Base-by-base conservation (phyloP, 2,888 invertebrate species). In the Laspeyria flexula region DNA sequence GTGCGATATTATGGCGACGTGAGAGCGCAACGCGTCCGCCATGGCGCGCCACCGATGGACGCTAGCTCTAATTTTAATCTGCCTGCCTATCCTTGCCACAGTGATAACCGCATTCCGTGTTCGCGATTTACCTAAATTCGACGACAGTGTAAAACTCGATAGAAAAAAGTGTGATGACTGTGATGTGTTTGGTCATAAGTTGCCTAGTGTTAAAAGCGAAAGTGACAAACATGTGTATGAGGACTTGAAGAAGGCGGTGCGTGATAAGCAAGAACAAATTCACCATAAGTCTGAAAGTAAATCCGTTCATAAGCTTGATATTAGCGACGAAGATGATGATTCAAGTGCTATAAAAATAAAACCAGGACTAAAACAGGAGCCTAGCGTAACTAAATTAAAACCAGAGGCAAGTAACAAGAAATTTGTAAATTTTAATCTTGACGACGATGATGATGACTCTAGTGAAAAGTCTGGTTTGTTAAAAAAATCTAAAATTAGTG, bases 81-180 rank as follows among this genome's bases (percentile, higher is more conserved):
- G 81, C 77, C 73, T 90, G 63, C 81, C 89, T 67, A 83, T 92
- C 81, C 85, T 92, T 79, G 89, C 86, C 63, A 86, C 91, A 85
- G 90, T 91, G 84, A 89, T 90, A 84, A 90, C 87, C 79, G 92
- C 92, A 84, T 93, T 93, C 85, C 92, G 93, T 71, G 80, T 93
- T 63, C 91, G 92, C 64, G 90, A 91, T 77, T 77, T 88, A 73
- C 88, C 88, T 54, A 90, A 85, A 81, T 70, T 65, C 60, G 68
- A 79, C 60, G 83, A 85, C 60, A 79, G 73, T 66, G 71, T 78
- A 39, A 84, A 81, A 73, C 38, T 43, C 40, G 68, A 67, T 52
- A 84, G 78, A 68, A 81, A 66, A 65, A 85, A 80, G 74, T 90
- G 90, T 86, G 88, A 88, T 52, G 73, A 83, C 65, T 90, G 90